phyloP scores from a whole-genome alignment of 2,888 invertebrate species.

The Agonopterix alstromeriana region DNA sequence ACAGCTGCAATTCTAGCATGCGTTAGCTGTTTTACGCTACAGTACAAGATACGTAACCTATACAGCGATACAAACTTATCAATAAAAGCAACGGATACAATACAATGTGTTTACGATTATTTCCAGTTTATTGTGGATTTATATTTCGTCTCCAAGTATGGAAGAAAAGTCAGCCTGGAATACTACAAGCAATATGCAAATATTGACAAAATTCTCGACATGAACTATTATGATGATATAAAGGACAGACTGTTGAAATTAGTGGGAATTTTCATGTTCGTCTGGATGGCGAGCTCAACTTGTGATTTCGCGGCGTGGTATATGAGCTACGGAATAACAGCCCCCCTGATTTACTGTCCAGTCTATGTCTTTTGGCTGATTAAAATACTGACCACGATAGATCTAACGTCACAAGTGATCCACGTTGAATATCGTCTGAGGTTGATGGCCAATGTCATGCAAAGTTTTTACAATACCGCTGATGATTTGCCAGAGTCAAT shows the following conservation, averaged over 20 bases:
- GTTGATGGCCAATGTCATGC: slow-evolving; percentile 33
- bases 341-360: slow-evolving; percentile 28
- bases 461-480: slow-evolving; percentile 22
- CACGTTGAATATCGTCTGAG: slow-evolving; percentile 42
- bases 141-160: slow-evolving; percentile 42
- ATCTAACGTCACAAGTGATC: slow-evolving; percentile 44
- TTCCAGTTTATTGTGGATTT: slow-evolving; percentile 47
- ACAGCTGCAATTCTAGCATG: slow-evolving; percentile 22
- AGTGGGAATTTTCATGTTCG: slow-evolving; percentile 22
- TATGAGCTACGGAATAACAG: slow-evolving; percentile 27
- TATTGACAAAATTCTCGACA: slow-evolving; percentile 41
- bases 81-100: slow-evolving; percentile 39
- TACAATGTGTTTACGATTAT: slow-evolving; percentile 44
- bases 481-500: slow-evolving; percentile 1
- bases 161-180: slow-evolving; percentile 31
- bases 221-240: slow-evolving; percentile 23
- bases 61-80: slow-evolving; percentile 28
- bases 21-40: slow-evolving; percentile 27
- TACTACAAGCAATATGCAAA: slow-evolving; percentile 43
- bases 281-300: slow-evolving; percentile 33
- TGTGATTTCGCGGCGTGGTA: slow-evolving; percentile 44
- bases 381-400: slow-evolving; percentile 48
- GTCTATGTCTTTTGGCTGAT: slow-evolving; percentile 44
- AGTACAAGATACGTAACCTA: slow-evolving; percentile 33
- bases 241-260: slow-evolving; percentile 28